Conservation (phyloP, 2,888 invertebrate species). For the Drosophila koepferae region DNA sequence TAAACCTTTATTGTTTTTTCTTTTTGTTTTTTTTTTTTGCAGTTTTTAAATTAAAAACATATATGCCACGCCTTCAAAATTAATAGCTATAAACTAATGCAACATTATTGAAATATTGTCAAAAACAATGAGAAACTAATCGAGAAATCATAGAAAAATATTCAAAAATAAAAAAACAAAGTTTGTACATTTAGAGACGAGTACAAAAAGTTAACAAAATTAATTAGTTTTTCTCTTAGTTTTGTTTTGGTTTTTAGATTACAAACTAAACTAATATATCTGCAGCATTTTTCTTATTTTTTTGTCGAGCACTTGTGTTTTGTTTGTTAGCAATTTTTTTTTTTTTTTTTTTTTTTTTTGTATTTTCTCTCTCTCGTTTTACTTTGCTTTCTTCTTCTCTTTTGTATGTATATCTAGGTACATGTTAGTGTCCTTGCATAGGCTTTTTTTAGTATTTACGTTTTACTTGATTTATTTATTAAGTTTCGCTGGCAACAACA, state of each 20-base stretch:
- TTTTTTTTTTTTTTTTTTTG: conserved; percentile 19
- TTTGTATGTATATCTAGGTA: conserved; percentile 78
- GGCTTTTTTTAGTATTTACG: conserved; percentile 44
- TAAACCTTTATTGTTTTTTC: conserved; percentile 84
- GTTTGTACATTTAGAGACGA: conserved; percentile 26
- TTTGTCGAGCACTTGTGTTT: conserved; percentile 66
- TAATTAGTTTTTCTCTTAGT: neutral
- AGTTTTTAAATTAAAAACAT: conserved; percentile 78
- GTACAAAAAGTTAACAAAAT: conserved; percentile 53
- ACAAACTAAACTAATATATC: conserved; percentile 54
- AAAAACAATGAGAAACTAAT: conserved; percentile 9
- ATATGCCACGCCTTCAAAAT: conserved; percentile 48
- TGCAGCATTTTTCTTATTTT: conserved; percentile 58
- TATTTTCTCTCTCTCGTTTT: conserved; percentile 11
- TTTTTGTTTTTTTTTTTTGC: conserved; percentile 45
- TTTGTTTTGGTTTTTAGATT: conserved; percentile 16
- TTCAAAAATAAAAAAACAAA: conserved; percentile 14
- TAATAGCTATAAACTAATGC: conserved; percentile 30
- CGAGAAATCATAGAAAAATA: conserved; percentile 8
- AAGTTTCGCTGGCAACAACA: conserved; percentile 64
- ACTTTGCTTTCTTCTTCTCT: conserved; percentile 28
- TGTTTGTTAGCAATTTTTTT: conserved; percentile 49
- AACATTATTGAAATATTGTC: conserved; percentile 33
- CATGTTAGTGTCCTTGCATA: conserved; percentile 82
- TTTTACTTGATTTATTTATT: conserved; percentile 22